Conservation (phyloP, 1,140 invertebrate genomes). For the Achroia grisella region DNA sequence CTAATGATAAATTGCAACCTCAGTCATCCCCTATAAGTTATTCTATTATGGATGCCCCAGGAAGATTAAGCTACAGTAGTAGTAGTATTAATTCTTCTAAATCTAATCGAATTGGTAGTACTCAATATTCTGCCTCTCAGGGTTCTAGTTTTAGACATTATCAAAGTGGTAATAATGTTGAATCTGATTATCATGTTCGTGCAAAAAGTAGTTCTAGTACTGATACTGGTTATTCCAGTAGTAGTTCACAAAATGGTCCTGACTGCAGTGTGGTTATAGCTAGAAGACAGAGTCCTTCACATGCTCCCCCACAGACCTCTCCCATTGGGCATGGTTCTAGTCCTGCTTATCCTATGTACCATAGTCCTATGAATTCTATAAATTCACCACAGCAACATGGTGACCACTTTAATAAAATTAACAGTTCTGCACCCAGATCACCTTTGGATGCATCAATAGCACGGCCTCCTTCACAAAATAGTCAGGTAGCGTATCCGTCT, state of each 20-base stretch:
- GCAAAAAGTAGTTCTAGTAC: slow-evolving; percentile 78
- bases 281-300: slow-evolving; percentile 79
- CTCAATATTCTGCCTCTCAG: slow-evolving; percentile 59
- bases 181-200: slow-evolving; percentile 78
- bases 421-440: slow-evolving; percentile 78
- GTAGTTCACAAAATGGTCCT: slow-evolving; percentile 77
- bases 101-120: slow-evolving; percentile 48
- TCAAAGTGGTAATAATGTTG: slow-evolving; percentile 74
- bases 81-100: slow-evolving; percentile 68
- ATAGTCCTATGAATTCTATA: slow-evolving; percentile 83
- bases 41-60: slow-evolving; percentile 81
- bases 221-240: slow-evolving; percentile 77
- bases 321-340: slow-evolving; percentile 80
- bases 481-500: slow-evolving; percentile 80
- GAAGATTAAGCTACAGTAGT: slow-evolving; percentile 75
- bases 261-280: slow-evolving; percentile 79
- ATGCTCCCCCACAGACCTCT: slow-evolving; percentile 79
- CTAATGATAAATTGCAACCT: slow-evolving; percentile 73
- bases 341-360: slow-evolving; percentile 85
- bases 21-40: slow-evolving; percentile 85
- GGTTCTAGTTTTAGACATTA: slow-evolving; percentile 76
- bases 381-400: slow-evolving; percentile 80
- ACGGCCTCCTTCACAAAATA: slow-evolving; percentile 76
- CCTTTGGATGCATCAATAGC: slow-evolving; percentile 80
- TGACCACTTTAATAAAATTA: slow-evolving; percentile 73